A percentile compares a stretch with the other conserved stretches of the same genome.
These are phyloP conservation scores for Lutjanus erythropterus DNA, from an alignment of 2,113 vertebrate genomes.

Conservation along the genomic window DNA sequence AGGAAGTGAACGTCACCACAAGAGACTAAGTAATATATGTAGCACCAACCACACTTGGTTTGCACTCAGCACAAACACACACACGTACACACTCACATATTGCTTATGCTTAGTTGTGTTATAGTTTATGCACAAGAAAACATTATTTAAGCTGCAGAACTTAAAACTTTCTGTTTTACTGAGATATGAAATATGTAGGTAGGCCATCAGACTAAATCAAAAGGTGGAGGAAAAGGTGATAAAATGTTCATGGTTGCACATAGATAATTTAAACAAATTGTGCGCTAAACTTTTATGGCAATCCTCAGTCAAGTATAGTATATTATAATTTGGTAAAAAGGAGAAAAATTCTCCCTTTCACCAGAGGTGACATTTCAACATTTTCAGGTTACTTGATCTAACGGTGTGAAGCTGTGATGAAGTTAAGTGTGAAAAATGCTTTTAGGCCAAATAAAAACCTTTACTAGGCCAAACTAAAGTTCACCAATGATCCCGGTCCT, in stretches of 20 bases:
- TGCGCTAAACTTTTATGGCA: background rate
- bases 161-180: background rate
- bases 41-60: background rate
- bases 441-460: background rate
- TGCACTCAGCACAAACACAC: background rate
- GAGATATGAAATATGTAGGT: background rate
- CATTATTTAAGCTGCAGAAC: background rate
- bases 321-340: background rate
- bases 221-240: background rate
- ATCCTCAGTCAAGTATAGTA: background rate
- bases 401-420: background rate
- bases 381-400: conserved; percentile 1
- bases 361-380: background rate
- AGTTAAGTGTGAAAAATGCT: conserved; percentile 15
- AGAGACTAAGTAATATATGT: conserved; percentile 12
- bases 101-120: background rate
- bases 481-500: background rate
- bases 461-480: background rate
- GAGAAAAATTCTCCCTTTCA: background rate
- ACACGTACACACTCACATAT: background rate
- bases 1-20: conserved; percentile 74
- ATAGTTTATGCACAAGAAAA: background rate
- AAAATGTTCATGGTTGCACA: background rate
- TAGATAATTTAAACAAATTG: background rate
- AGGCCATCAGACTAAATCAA: background rate